Conservation (phyloP, 2,888 invertebrate genomes). For the Chrysina gloriosa region DNA sequence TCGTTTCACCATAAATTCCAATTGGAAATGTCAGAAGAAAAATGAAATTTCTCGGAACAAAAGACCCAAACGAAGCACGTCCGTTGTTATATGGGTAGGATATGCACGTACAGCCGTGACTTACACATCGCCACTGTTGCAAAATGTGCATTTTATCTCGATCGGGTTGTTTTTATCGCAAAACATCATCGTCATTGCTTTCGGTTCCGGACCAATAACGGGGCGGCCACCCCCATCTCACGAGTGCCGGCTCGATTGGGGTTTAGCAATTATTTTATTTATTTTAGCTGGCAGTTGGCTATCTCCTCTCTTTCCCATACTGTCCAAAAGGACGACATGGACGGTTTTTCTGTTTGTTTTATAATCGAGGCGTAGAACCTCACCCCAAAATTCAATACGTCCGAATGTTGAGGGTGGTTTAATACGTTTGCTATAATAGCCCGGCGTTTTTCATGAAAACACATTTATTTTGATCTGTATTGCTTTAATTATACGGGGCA, state of each 20-base stretch:
- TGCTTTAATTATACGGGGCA: too few species aligned
- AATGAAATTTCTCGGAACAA: conserved; percentile 6
- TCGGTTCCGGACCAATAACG: conserved; percentile 23
- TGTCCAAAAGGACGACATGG: conserved; percentile 43
- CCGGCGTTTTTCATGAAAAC: background rate
- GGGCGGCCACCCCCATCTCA: conserved; percentile 51
- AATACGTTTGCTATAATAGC: background rate
- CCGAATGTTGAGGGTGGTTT: background rate
- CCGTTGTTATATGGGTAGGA: background rate
- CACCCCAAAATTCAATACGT: conserved; percentile 29
- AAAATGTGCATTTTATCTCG: conserved; percentile 38
- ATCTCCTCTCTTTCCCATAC: conserved; percentile 53
- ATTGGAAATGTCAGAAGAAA: conserved; percentile 2
- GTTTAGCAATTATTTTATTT: conserved; percentile 58
- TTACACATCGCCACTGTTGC: background rate
- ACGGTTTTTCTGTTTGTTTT: conserved; percentile 35
- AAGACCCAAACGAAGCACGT: background rate
- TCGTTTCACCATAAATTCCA: conserved; percentile 1
- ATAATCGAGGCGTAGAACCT: conserved; percentile 20
- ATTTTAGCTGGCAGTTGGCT: conserved; percentile 58
- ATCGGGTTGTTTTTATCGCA: conserved; percentile 34
- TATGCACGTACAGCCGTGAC: background rate
- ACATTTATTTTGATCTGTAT: too few species aligned
- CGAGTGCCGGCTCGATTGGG: conserved; percentile 47
- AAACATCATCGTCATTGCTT: conserved; percentile 27